Base-by-base conservation (phyloP, 2,113 vertebrate genomes). In the Chaenocephalus aceratus region DNA sequence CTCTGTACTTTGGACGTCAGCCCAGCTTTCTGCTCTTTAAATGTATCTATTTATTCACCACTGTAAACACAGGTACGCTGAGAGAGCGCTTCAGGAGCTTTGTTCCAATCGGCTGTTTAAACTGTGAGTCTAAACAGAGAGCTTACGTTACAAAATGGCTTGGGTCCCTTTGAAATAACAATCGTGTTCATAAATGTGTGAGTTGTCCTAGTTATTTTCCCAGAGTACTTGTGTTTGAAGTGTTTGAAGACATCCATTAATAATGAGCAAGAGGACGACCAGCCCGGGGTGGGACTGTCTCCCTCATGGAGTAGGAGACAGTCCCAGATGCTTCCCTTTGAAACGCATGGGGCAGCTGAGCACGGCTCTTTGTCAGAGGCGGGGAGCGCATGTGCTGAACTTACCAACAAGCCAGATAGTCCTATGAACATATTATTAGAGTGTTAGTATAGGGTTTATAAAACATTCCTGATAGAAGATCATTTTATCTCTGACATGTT, bases 91-190 rank as follows among this genome's bases (percentile, higher is more conserved):
- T 5, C 3, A 58, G 76, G 45, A 75, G 74, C 67, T 79, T n/a
- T 44, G 51, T 75, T 41, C 70, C 57, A 26, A 61, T 77, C 68
- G 45, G 59, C 66, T 74, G 54, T 72, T 78, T 34, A 51, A 70
- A 72, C 69, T 41, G 34, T 45, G 13, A 10, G 49, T 1, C n/a
- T 18, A 67, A 65, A 36, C n/a, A 49, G 53, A 49, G 53, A 73
- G 53, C 63, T 85, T 44, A 11, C 36, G 34, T 84, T 86, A 30
- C 67, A 79, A 88, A 92, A 90, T 91, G 89, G 89, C 93, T 94
- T 65, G 90, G 91, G 92, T 94, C 93, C 93, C 93, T 92, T 92
- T 81, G 79, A 75, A 88, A 86, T 77, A 88, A 84, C 79, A 80
- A 44, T 72, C 61, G 72, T 71, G 77, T 87, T 83, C 59, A 85